phyloP scores from a whole-genome alignment of 2,888 invertebrate species.

The Mythimna albipuncta region DNA sequence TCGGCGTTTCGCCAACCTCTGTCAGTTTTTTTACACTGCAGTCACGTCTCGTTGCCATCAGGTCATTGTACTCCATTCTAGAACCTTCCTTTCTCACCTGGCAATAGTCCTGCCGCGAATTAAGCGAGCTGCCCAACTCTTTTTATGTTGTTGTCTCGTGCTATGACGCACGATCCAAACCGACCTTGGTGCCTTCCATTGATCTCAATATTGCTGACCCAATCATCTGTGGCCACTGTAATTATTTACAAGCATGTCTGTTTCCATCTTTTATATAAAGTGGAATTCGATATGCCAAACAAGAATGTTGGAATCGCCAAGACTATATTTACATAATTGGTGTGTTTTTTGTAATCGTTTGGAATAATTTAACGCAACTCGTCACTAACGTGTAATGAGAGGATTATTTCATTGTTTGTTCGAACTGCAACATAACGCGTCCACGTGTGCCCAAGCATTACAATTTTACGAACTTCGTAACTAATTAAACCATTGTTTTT shows the following conservation, averaged over 20 bases:
- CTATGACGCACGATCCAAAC: constrained; percentile 20
- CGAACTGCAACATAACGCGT: not conserved
- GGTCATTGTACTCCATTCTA: constrained; percentile 44
- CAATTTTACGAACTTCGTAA: constrained; percentile 10
- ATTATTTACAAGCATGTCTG: not conserved
- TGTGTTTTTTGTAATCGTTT: not conserved
- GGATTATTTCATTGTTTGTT: constrained; percentile 20
- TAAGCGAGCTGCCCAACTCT: constrained; percentile 4
- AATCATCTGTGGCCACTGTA: constrained; percentile 16
- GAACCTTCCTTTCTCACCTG: constrained; percentile 30
- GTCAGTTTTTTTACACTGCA: constrained; percentile 22
- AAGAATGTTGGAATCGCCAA: not conserved
- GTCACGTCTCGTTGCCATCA: not conserved
- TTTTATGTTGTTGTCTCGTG: constrained; percentile 14
- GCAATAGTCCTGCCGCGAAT: constrained; percentile 1
- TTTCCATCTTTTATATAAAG: not conserved
- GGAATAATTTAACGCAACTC: constrained; percentile 4
- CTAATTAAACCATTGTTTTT: constrained; percentile 5
- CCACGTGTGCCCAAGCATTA: not conserved
- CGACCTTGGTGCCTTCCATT: constrained; percentile 21
- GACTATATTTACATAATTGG: not conserved
- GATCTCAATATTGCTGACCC: constrained; percentile 19
- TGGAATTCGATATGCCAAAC: not conserved
- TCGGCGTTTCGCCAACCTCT: constrained; percentile 5
- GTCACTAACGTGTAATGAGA: constrained; percentile 5